Percentiles rank a stretch among this genome's conserved stretches.
Conservation (phyloP, 2,113 vertebrate species). For the Takifugu flavidus region DNA sequence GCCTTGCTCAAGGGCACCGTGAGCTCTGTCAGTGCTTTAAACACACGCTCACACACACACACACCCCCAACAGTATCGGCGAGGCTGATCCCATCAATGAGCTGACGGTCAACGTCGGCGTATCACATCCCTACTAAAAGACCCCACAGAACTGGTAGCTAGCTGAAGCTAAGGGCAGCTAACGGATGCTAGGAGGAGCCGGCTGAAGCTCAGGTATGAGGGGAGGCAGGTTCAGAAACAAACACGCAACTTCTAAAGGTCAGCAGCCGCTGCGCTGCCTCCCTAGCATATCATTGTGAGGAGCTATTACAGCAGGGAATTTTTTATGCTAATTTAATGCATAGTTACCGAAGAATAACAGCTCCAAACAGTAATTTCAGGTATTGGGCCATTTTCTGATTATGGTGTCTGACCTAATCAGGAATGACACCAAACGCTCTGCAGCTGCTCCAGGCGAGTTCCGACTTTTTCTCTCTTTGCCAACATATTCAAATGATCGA, state of each 20-base stretch:
- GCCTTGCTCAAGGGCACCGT: too few species aligned
- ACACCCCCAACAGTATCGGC: too few species aligned
- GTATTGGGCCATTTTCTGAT: slow-evolving; percentile 40
- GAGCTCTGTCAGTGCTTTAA: too few species aligned
- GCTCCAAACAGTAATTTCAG: slow-evolving; percentile 71
- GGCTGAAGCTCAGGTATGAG: too few species aligned
- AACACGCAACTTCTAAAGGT: slow-evolving; percentile 1
- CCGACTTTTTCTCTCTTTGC: slow-evolving; percentile 17
- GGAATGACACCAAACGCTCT: slow-evolving; percentile 11
- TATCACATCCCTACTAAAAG: too few species aligned
- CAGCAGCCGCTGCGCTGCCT: slow-evolving; percentile 23
- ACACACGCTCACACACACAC: too few species aligned
- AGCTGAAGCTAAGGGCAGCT: too few species aligned
- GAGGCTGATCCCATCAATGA: too few species aligned
- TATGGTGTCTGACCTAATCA: slow-evolving; percentile 28
- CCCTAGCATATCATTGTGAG: slow-evolving; percentile 55
- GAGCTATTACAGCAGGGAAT: slow-evolving; percentile 4
- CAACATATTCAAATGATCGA: slow-evolving; percentile 25
- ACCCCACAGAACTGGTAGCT: too few species aligned
- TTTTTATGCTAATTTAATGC: slow-evolving; percentile 36
- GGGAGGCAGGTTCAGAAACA: not conserved
- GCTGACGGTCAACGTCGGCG: too few species aligned
- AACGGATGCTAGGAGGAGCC: too few species aligned
- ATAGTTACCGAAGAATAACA: slow-evolving; percentile 73
- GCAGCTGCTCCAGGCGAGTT: slow-evolving; percentile 25